Percentiles rank a stretch among this genome's conserved stretches.
Evolutionary conservation across 2,888 invertebrate genomes (phyloP).

Genomic region (Polydesmus complanatus): DNA sequence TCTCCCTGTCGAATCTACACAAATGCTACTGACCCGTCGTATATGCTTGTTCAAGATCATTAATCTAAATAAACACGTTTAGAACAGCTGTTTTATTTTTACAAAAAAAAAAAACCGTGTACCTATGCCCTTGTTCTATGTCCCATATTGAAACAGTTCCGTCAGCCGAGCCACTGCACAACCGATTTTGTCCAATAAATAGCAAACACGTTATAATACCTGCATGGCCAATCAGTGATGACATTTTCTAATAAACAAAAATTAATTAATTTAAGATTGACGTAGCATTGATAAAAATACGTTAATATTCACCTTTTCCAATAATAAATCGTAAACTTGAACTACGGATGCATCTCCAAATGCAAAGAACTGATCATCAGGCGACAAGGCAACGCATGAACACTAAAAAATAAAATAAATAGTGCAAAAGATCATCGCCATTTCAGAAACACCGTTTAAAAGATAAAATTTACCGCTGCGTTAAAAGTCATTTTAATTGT

Average conservation of each 20-base stretch:
- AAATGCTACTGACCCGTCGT: constrained; percentile 12
- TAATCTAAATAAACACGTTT: constrained; percentile 10
- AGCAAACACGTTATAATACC: constrained; percentile 2
- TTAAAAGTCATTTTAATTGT: background rate
- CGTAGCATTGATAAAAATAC: background rate
- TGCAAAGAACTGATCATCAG: constrained; percentile 5
- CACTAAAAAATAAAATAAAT: background rate
- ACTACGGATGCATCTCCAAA: constrained; percentile 4
- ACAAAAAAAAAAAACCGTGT: background rate
- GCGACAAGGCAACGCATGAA: constrained; percentile 1
- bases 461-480: too few relatives aligned
- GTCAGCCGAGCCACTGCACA: constrained; percentile 6
- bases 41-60: constrained; percentile 18
- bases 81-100: background rate
- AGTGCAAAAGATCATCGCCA: too few relatives aligned
- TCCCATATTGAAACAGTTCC: constrained; percentile 7
- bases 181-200: background rate
- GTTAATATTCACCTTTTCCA: background rate
- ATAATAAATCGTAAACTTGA: background rate
- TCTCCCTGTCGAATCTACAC: background rate
- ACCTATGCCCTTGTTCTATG: constrained; percentile 1
- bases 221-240: constrained; percentile 4
- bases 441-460: too few relatives aligned
- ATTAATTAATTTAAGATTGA: background rate
- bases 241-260: background rate